Evolutionary conservation across 1,140 invertebrate genomes (phyloP), one percentile per base, ranked within the genome.

Genomic region (Phortica variegata): DNA sequence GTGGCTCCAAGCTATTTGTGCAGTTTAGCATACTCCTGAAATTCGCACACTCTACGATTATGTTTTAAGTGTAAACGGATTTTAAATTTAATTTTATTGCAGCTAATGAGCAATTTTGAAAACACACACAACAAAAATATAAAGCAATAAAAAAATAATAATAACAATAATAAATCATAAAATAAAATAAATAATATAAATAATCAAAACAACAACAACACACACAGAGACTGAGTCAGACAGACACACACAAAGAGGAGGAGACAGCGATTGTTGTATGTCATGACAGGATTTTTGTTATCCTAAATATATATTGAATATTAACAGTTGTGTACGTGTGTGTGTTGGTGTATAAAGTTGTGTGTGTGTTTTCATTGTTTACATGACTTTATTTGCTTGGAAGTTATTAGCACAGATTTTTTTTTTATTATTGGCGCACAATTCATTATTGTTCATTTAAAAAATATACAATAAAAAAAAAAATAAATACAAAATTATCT

Each of bases 21-120:
- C 85, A 87, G 83, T 88, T 88, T 81, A 87, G 81, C 85, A 87
- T 87, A 83, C 86, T 88, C 85, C 85, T 87, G 85, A 83, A 85
- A 85, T 79, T 82, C 76, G 78, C 79, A 79, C 78, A 79, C 77
- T 79, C 79, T 79, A 76, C 79, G 66, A 78, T 79, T 79, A 79
- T 79, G 76, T 78, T 76, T 79, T 72, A 73, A 65, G 66, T 76
- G 75, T 73, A 69, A 65, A 71, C 58, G 60, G 69, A 66, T 66
- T 72, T 62, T 70, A 55, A 60, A 58, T 54, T 60, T 65, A 61
- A 63, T 66, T 68, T 68, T 57, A 70, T 62, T 61, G 47, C 54
- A 57, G 50, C 51, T 54, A 49, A 57, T 57, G 55, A 52, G 47
- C 52, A 47, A 54, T 54, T 49, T 54, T 39, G 43, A 37, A 50